Evolutionary conservation across 2,113 vertebrate species (phyloP).

Genomic region (Connochaetes taurinus): DNA sequence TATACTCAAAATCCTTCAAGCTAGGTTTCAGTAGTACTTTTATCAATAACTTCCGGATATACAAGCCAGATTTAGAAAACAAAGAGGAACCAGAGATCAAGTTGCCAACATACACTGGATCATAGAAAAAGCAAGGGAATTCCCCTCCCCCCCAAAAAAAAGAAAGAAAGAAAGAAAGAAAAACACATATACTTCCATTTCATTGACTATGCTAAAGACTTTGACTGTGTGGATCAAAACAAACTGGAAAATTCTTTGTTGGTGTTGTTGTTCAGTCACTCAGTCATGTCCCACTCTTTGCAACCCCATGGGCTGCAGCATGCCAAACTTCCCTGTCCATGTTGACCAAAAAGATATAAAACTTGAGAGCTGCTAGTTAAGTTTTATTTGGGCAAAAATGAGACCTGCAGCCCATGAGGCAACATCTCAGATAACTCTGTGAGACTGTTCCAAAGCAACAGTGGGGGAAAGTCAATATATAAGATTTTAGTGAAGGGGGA

Average conservation of each 20-base stretch:
- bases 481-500: neutral
- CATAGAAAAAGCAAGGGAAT: neutral
- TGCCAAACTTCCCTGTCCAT: neutral
- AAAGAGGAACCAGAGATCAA: neutral
- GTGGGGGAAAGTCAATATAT: neutral
- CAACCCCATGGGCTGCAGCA: neutral
- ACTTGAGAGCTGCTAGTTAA: neutral
- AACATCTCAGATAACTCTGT: neutral
- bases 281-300: neutral
- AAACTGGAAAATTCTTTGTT: neutral
- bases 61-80: neutral
- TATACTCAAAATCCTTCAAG: neutral
- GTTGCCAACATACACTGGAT: neutral
- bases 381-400: neutral
- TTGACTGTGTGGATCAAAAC: neutral
- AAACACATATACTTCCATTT: neutral
- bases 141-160: rapidly evolving
- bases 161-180: rapidly evolving
- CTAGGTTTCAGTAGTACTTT: neutral
- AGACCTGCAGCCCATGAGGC: neutral
- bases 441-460: neutral
- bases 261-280: neutral
- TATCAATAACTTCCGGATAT: neutral
- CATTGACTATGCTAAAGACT: neutral
- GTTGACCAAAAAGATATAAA: neutral